These are phyloP conservation scores for Sepioteuthis lessoniana DNA, from an alignment of 2,888 invertebrate genomes.

Conservation along the genomic window DNA sequence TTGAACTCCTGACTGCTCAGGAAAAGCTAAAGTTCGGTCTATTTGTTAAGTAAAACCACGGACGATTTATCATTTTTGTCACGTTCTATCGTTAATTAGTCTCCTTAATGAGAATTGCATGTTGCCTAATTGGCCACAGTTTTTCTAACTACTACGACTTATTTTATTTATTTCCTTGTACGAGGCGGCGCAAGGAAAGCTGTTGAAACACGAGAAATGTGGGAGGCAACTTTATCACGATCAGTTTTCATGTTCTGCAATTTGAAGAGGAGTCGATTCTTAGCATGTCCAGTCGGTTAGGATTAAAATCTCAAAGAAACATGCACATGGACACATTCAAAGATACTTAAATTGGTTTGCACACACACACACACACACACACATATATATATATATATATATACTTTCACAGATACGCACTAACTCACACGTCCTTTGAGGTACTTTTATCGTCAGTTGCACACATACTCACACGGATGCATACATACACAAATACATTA, in stretches of 20 bases:
- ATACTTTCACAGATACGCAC: not conserved
- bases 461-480: not conserved
- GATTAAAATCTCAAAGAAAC: too few species aligned
- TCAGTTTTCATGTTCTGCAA: not conserved
- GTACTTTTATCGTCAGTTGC: too few species aligned
- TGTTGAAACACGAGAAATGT: not conserved
- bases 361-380: not conserved
- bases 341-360: not conserved
- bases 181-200: not conserved
- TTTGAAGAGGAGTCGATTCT: not conserved
- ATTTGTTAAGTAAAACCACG: not conserved
- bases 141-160: not conserved
- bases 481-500: too few species aligned
- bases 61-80: not conserved
- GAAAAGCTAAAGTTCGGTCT: not conserved
- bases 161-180: conserved; percentile 1
- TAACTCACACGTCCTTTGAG: too few species aligned
- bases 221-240: not conserved
- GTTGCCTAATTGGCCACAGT: not conserved
- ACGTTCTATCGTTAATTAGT: not conserved
- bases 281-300: not conserved
- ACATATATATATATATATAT: not conserved
- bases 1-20: not conserved
- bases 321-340: not conserved
- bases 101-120: not conserved